A percentile compares a stretch with the other conserved stretches of the same genome.
Conservation (phyloP, 2,113 vertebrate species). For the Anguilla japonica region DNA sequence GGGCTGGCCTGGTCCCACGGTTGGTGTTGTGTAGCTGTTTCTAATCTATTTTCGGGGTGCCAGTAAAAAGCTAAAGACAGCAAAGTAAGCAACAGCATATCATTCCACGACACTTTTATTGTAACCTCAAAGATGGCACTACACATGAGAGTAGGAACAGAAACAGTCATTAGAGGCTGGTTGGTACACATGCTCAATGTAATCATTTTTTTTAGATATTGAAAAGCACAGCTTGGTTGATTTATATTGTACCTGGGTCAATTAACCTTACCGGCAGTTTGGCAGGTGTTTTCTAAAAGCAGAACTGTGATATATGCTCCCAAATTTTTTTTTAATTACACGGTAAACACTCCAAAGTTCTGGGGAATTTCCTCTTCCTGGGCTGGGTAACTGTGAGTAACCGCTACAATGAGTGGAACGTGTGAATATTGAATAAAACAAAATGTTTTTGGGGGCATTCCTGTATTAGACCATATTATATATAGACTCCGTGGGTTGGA, state of each 20-base stretch:
- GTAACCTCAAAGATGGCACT: slow-evolving; percentile 46
- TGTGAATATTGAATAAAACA: not conserved
- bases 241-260: slow-evolving; percentile 56
- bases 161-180: slow-evolving; percentile 57
- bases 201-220: slow-evolving; percentile 60
- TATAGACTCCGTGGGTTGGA: not conserved
- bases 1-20: not conserved
- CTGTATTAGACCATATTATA: not conserved
- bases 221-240: slow-evolving; percentile 59
- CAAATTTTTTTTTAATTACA: slow-evolving; percentile 40
- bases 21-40: slow-evolving; percentile 1
- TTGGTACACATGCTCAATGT: slow-evolving; percentile 62
- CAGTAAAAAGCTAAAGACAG: slow-evolving; percentile 53
- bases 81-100: slow-evolving; percentile 52
- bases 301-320: slow-evolving; percentile 54
- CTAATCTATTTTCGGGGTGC: slow-evolving; percentile 48
- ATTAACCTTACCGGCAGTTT: slow-evolving; percentile 50
- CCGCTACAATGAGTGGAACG: slow-evolving; percentile 2
- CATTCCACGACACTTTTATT: slow-evolving; percentile 57
- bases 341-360: slow-evolving; percentile 52
- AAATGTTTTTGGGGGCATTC: not conserved
- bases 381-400: slow-evolving; percentile 2
- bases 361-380: slow-evolving; percentile 19
- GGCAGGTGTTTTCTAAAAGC: slow-evolving; percentile 56
- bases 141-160: slow-evolving; percentile 51